These are phyloP conservation scores for Coelogynopora nodosa DNA, from an alignment of 2,888 invertebrate genomes.

Conservation along the genomic window DNA sequence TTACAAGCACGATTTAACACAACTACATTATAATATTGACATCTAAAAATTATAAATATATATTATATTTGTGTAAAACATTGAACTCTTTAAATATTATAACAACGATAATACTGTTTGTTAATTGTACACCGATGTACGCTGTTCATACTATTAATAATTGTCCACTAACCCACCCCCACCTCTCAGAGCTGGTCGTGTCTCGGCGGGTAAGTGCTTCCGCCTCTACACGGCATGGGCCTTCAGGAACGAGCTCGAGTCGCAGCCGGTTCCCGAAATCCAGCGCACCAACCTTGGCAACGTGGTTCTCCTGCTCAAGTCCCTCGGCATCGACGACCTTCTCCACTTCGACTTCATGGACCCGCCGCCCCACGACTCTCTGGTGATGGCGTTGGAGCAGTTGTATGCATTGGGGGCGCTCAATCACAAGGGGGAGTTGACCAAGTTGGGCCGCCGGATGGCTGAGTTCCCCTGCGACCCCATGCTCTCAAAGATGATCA, in stretches of 20 bases:
- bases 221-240: constrained; percentile 96
- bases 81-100: too few relatives aligned
- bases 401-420: constrained; percentile 92
- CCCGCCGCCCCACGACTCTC: constrained; percentile 72
- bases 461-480: constrained; percentile 98
- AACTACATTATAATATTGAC: too few relatives aligned
- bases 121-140: too few relatives aligned
- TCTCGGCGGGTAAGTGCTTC: constrained; percentile 91
- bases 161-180: too few relatives aligned
- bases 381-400: constrained; percentile 84
- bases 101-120: too few relatives aligned
- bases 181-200: constrained; percentile 73
- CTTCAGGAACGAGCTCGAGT: constrained; percentile 93
- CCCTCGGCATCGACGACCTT: constrained; percentile 91
- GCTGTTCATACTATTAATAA: too few relatives aligned
- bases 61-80: too few relatives aligned
- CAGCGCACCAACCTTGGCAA: constrained; percentile 95
- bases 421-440: constrained; percentile 93
- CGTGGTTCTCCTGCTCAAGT: constrained; percentile 91
- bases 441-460: constrained; percentile 92
- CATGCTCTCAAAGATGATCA: constrained; percentile 95
- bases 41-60: too few relatives aligned
- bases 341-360: constrained; percentile 92
- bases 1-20: too few relatives aligned
- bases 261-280: constrained; percentile 94